Percentiles rank a stretch among this genome's conserved stretches.
Evolutionary conservation across 1,140 invertebrate species (phyloP).

Genomic region (Contarinia nasturtii): DNA sequence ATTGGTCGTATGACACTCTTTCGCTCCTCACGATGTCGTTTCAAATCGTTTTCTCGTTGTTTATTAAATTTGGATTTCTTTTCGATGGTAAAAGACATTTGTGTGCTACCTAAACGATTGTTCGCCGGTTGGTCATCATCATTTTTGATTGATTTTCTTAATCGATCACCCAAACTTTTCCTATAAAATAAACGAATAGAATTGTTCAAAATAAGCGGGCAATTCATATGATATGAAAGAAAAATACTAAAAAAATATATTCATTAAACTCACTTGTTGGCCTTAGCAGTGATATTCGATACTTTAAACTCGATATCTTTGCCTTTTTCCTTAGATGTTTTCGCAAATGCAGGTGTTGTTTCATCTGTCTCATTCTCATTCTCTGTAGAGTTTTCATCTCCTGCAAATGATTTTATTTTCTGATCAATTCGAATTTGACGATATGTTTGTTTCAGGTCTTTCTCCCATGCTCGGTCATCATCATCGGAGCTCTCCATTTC

Average conservation of each 20-base stretch:
- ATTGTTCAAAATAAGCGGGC: constrained; percentile 7
- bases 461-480: constrained; percentile 57
- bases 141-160: constrained; percentile 35
- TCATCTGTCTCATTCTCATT: constrained; percentile 16
- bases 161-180: constrained; percentile 45
- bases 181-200: constrained; percentile 29
- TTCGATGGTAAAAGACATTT: constrained; percentile 56
- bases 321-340: constrained; percentile 40
- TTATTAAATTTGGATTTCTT: constrained; percentile 26
- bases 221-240: constrained; percentile 5
- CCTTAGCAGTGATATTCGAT: constrained; percentile 22
- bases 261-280: constrained; percentile 26
- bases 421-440: constrained; percentile 21
- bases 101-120: constrained; percentile 41
- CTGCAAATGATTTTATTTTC: constrained; percentile 21
- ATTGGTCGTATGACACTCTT: constrained; percentile 50
- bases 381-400: constrained; percentile 14
- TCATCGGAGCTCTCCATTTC: constrained; percentile 41
- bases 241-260: constrained; percentile 5
- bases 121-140: constrained; percentile 31
- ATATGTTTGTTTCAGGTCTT: constrained; percentile 63
- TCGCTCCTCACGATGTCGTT: constrained; percentile 50
- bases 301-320: constrained; percentile 37
- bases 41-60: constrained; percentile 29
- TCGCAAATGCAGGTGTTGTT: not conserved